A percentile compares a stretch with the other conserved stretches of the same genome.
Conservation (phyloP, 2,797 vertebrate genomes). For the Helostoma temminkii region DNA sequence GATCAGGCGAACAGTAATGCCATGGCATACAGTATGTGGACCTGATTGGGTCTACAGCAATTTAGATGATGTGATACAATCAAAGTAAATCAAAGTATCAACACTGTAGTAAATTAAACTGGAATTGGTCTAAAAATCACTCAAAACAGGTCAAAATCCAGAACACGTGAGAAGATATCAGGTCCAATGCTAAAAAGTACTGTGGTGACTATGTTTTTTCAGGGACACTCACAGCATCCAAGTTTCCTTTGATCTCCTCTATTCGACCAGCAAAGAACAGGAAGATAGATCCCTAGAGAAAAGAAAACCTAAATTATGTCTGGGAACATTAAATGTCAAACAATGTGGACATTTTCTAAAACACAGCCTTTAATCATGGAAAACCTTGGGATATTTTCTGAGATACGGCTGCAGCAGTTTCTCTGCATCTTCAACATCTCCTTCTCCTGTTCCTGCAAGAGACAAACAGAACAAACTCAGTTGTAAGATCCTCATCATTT, state of each 20-base stretch:
- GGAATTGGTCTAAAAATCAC: too few relatives aligned
- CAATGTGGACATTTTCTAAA: background rate
- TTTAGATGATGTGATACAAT: too few relatives aligned
- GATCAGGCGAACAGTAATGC: too few relatives aligned
- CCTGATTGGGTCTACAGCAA: too few relatives aligned
- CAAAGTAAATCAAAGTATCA: too few relatives aligned
- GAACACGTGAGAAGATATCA: too few relatives aligned
- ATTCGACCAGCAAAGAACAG: constrained; percentile 98
- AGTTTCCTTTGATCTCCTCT: constrained; percentile 96
- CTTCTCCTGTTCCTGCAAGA: constrained; percentile 93
- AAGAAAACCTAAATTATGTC: background rate
- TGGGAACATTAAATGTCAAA: background rate
- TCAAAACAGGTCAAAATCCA: too few relatives aligned
- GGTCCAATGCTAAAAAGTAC: background rate
- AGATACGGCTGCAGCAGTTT: constrained; percentile 93
- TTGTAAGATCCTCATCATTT: background rate
- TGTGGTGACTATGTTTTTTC: background rate
- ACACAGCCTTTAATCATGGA: background rate
- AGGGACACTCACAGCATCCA: constrained; percentile 88
- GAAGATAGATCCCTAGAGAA: constrained; percentile 95
- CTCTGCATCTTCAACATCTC: constrained; percentile 94
- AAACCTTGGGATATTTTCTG: constrained; percentile 92
- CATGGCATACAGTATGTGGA: too few relatives aligned
- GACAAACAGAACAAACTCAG: constrained; percentile 12
- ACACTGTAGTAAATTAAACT: too few relatives aligned